Conservation (phyloP, 2,888 invertebrate genomes). For the Sinopyrophorus schimmeli region DNA sequence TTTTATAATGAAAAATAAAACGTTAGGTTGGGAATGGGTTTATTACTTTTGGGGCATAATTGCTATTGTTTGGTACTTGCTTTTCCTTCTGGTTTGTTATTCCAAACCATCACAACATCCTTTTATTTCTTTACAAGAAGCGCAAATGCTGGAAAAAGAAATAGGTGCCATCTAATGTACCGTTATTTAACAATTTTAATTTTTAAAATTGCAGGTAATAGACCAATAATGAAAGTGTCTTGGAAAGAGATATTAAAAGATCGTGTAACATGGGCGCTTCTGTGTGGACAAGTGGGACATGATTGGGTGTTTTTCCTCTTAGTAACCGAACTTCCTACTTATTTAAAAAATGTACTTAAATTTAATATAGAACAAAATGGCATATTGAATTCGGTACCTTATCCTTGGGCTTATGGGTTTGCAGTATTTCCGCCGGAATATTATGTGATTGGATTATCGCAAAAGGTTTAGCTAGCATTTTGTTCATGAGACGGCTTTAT, state of each 20-base stretch:
- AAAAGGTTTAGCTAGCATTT: conserved; percentile 40
- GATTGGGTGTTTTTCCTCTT: conserved; percentile 74
- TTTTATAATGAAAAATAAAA: conserved; percentile 52
- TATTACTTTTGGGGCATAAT: conserved; percentile 62
- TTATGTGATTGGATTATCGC: conserved; percentile 70
- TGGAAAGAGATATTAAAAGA: conserved; percentile 73
- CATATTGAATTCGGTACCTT: conserved; percentile 65
- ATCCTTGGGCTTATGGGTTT: conserved; percentile 69
- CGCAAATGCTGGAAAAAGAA: conserved; percentile 51
- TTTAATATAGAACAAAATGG: conserved; percentile 68
- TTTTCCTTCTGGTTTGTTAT: conserved; percentile 56
- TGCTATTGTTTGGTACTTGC: conserved; percentile 59
- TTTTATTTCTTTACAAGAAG: conserved; percentile 60
- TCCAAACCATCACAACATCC: conserved; percentile 59
- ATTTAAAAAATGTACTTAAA: conserved; percentile 68
- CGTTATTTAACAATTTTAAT: too few species aligned
- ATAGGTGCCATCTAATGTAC: conserved; percentile 14
- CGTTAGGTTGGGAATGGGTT: conserved; percentile 61
- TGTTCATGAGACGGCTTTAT: background rate
- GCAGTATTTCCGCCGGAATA: conserved; percentile 65
- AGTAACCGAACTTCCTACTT: conserved; percentile 70
- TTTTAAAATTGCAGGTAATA: too few species aligned
- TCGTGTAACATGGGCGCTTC: conserved; percentile 71
- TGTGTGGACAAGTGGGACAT: conserved; percentile 72
- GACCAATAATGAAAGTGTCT: too few species aligned